A percentile compares a stretch with the other conserved stretches of the same genome.
Evolutionary conservation across 2,888 invertebrate genomes (phyloP).

Genomic region (Limnephilus lunatus): DNA sequence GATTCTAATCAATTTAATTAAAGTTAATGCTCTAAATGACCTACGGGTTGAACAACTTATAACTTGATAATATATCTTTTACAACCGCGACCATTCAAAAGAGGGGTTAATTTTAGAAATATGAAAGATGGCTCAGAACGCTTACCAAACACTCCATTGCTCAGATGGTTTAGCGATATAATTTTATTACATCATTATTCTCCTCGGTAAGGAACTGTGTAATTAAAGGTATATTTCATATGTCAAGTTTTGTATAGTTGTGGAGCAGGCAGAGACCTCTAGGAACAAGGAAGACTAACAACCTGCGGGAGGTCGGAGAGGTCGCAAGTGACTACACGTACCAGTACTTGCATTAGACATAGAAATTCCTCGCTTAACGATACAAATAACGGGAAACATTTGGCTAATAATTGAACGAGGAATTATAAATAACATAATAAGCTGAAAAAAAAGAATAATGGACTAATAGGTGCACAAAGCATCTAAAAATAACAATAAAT

Average conservation of each 20-base stretch:
- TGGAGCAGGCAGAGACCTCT: neutral
- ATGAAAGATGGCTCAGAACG: conserved; percentile 18
- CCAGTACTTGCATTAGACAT: neutral
- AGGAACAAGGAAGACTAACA: conserved; percentile 7
- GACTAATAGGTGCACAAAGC: neutral
- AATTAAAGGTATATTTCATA: conserved; percentile 40
- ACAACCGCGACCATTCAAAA: neutral
- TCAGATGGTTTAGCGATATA: conserved; percentile 29
- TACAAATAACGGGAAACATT: neutral
- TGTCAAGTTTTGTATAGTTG: neutral
- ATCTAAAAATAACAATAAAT: neutral
- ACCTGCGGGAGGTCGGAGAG: neutral
- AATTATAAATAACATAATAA: neutral
- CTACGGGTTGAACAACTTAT: conserved; percentile 2
- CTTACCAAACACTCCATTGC: conserved; percentile 19
- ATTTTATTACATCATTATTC: conserved; percentile 47
- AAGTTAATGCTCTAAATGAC: neutral
- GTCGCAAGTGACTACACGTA: conserved; percentile 7
- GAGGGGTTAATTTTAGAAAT: neutral
- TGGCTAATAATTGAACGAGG: neutral
- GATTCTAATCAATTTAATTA: neutral
- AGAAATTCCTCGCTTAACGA: neutral
- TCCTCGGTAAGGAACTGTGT: conserved; percentile 11
- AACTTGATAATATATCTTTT: neutral
- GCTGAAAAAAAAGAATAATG: neutral